Percentiles rank a stretch among this genome's conserved stretches.
Conservation (phyloP, 92 coral and sea anemone species). For the Zoanthus solanderi region DNA sequence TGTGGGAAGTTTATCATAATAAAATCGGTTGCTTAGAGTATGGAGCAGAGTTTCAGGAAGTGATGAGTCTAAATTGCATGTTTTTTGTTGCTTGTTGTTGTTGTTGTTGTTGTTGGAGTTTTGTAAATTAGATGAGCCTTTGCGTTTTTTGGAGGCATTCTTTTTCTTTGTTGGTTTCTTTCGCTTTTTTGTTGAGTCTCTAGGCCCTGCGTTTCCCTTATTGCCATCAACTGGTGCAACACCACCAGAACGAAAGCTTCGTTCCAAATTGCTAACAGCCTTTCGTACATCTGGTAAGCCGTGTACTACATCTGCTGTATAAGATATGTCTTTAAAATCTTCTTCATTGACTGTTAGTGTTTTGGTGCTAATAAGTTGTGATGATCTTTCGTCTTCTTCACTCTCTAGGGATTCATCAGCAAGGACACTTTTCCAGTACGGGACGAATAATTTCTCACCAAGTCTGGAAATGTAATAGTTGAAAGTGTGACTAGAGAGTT, state of each 20-base stretch:
- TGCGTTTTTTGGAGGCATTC: neutral
- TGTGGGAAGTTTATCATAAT: constrained; percentile 10
- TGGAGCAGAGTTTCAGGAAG: constrained; percentile 22
- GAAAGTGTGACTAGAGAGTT: constrained; percentile 22
- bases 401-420: neutral
- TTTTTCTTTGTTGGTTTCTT: constrained; percentile 10
- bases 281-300: constrained; percentile 20
- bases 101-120: neutral
- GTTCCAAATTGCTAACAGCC: constrained; percentile 29
- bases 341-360: constrained; percentile 31
- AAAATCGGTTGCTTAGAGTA: constrained; percentile 8
- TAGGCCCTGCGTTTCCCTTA: neutral
- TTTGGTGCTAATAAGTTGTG: constrained; percentile 5
- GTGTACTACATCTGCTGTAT: neutral
- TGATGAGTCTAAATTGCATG: neutral
- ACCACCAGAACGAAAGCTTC: constrained; percentile 26
- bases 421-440: constrained; percentile 24
- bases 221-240: neutral
- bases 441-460: neutral
- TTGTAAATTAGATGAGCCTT: neutral
- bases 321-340: constrained; percentile 14
- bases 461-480: constrained; percentile 25
- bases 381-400: neutral
- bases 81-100: constrained; percentile 1
- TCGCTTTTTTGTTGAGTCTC: neutral